These are phyloP conservation scores for Zonotrichia leucophrys DNA, from an alignment of 2,113 vertebrate genomes.

Conservation along the genomic window DNA sequence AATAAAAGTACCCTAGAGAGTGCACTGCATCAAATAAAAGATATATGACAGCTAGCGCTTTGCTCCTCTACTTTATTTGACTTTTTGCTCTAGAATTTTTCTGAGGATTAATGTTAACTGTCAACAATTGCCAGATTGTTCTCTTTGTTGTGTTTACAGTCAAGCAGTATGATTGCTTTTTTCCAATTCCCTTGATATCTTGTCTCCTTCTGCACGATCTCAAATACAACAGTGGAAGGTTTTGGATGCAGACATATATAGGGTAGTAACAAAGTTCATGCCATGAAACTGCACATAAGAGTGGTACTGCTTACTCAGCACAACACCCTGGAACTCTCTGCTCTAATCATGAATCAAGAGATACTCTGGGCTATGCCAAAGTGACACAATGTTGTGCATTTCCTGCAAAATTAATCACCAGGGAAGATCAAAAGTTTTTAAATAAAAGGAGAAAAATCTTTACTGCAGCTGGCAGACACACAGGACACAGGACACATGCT, in stretches of 20 bases:
- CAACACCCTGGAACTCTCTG: neutral
- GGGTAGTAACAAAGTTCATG: neutral
- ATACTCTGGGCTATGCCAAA: neutral
- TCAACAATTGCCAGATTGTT: neutral
- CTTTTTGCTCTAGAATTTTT: slow-evolving; percentile 28
- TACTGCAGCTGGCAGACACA: neutral
- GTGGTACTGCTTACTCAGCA: neutral
- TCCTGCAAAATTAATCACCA: slow-evolving; percentile 3
- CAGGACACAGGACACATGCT: neutral
- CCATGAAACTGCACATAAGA: neutral
- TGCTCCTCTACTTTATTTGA: neutral
- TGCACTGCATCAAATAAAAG: neutral
- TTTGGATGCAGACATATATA: neutral
- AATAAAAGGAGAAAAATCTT: neutral
- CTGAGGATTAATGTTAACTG: slow-evolving; percentile 13
- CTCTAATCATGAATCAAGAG: neutral
- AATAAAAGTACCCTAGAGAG: slow-evolving; percentile 1
- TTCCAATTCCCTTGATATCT: neutral
- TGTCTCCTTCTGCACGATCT: neutral
- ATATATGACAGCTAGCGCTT: neutral
- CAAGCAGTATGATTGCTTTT: neutral
- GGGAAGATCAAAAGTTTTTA: neutral
- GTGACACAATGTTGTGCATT: neutral
- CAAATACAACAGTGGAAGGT: neutral
- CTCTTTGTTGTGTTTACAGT: slow-evolving; percentile 6